Evolutionary conservation across 53 echinoderm and acorn worm genomes (phyloP), one percentile per base, ranked within the genome.

Genomic region (Arbacia lixula): DNA sequence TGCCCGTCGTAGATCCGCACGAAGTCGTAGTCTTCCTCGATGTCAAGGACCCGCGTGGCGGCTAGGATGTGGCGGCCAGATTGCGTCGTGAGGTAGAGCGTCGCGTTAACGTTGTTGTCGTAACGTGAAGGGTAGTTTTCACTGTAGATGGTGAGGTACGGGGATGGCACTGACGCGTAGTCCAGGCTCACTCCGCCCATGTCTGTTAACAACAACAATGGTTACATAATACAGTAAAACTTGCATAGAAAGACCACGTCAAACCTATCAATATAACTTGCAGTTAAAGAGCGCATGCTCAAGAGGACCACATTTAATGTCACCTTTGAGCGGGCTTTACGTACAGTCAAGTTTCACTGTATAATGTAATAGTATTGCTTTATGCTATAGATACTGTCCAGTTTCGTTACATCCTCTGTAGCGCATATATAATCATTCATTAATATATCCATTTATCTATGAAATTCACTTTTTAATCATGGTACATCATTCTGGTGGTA

Each of bases 1-100:
- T 81, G 82, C 6, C 82, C 82, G 9, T 81, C 82, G 17, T 81
- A 81, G 63, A 81, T n/a, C 31, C 11, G 5, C 1, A 81, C 29
- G 14, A 42, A 81, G 35, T 81, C 82, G 46, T 63, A 81, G 14
- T 64, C 25, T 17, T 43, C 82, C 34, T 81, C 82, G 2, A 21
- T 32, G 64, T 81, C 82, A 31, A 81, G 43, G 12, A 51, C 9
- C 16, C 35, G 30, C 6, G 54, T 40, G 1, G 82, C 82, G 2
- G 52, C 64, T 11, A 81, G 82, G 52, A 81, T 63, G 31, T 21
- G 29, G 4, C 41, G 62, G 19, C 64, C 60, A 17, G 29, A 31
- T 22, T 32, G 43, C 4, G 82, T 42, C 28, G 62, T 81, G 43
- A 81, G 32, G 22, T 63, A 81, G 4, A 81, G 17, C 3, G 82